Percentiles rank a stretch among this genome's conserved stretches.
These are phyloP conservation scores for Karalla daura DNA, from an alignment of 2,797 vertebrate genomes.

Conservation along the genomic window DNA sequence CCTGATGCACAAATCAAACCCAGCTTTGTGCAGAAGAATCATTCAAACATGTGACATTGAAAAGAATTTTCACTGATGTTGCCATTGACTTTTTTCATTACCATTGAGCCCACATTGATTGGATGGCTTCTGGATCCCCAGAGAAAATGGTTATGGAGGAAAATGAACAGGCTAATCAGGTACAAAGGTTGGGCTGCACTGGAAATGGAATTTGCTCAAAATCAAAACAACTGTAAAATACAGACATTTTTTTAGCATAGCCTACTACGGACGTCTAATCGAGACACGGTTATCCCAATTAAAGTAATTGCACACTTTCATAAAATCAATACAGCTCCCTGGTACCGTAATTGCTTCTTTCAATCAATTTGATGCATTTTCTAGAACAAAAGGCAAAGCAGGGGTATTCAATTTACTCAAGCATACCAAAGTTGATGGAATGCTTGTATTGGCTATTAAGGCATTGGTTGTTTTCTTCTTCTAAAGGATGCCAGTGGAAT, in stretches of 20 bases:
- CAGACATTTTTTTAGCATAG: slow-evolving; percentile 63
- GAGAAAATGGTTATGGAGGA: slow-evolving; percentile 52
- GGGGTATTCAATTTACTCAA: slow-evolving; percentile 82
- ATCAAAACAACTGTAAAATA: slow-evolving; percentile 72
- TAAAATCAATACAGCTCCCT: slow-evolving; percentile 81
- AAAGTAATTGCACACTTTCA: slow-evolving; percentile 82
- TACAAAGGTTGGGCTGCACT: slow-evolving; percentile 55
- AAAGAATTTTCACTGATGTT: slow-evolving; percentile 58
- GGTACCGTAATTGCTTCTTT: slow-evolving; percentile 81
- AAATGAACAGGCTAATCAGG: slow-evolving; percentile 69
- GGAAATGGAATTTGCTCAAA: slow-evolving; percentile 74
- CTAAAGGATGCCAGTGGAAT: slow-evolving; percentile 69
- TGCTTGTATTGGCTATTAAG: slow-evolving; percentile 82
- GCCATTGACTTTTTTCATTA: slow-evolving; percentile 54
- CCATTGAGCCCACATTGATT: slow-evolving; percentile 37
- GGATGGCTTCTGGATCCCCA: slow-evolving; percentile 43
- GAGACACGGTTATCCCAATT: slow-evolving; percentile 80
- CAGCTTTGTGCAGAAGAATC: slow-evolving; percentile 22
- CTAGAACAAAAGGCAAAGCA: slow-evolving; percentile 81
- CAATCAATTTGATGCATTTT: slow-evolving; percentile 84
- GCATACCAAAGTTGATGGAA: slow-evolving; percentile 82
- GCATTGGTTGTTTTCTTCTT: slow-evolving; percentile 76
- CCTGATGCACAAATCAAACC: slow-evolving; percentile 45
- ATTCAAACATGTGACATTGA: slow-evolving; percentile 49
- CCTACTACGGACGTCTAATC: slow-evolving; percentile 70